Conservation (phyloP, 2,888 invertebrate genomes). For the Branchipolynoe longqiensis region DNA sequence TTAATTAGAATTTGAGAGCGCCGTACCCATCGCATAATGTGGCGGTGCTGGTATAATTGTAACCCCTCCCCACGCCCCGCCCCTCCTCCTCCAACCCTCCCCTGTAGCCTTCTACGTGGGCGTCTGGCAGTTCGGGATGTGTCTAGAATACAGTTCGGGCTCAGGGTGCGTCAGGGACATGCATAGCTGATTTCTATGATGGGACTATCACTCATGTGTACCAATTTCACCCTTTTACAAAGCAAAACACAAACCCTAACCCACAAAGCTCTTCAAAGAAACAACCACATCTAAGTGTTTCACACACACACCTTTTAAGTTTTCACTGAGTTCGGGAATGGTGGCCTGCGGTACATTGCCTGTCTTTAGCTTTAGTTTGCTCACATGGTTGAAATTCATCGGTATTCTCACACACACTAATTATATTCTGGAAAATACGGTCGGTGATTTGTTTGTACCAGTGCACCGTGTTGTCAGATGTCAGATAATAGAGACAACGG, state of each 20-base stretch:
- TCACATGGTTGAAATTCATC: too few species aligned
- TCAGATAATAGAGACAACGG: neutral
- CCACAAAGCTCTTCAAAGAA: too few species aligned
- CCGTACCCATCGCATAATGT: constrained; percentile 6
- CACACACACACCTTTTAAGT: too few species aligned
- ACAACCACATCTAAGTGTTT: too few species aligned
- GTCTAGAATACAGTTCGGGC: neutral
- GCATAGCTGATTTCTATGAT: too few species aligned
- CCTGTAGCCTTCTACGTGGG: neutral
- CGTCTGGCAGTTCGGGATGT: neutral
- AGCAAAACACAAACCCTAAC: too few species aligned
- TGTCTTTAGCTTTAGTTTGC: too few species aligned
- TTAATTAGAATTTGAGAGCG: constrained; percentile 16
- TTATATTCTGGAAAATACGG: neutral
- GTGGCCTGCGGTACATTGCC: neutral
- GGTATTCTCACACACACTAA: neutral
- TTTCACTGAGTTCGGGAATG: too few species aligned
- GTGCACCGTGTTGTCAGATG: neutral
- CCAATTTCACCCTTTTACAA: too few species aligned
- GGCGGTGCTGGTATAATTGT: constrained; percentile 6
- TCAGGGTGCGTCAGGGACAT: neutral
- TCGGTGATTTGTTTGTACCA: neutral
- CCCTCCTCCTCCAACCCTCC: neutral
- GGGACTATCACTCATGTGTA: too few species aligned
- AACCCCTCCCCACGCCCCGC: neutral